phyloP scores from a whole-genome alignment of 2,113 vertebrate genomes.

The Brachypteracias leptosomus region DNA sequence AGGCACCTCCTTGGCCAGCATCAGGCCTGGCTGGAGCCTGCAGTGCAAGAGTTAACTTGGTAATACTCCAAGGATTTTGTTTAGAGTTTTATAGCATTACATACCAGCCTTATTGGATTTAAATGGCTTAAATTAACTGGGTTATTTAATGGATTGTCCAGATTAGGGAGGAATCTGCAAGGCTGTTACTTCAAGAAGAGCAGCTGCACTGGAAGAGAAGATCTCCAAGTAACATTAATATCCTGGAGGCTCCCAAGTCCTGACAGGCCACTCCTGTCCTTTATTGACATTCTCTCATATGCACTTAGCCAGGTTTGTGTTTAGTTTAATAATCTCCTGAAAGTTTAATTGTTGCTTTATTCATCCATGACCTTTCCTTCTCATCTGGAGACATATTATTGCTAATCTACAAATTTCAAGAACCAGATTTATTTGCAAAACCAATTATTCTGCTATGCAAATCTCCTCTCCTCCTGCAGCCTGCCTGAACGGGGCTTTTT shows the following conservation, averaged over 20 bases:
- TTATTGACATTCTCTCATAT: background rate
- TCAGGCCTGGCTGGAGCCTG: background rate
- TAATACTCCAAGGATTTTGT: constrained; percentile 62
- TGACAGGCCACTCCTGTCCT: constrained; percentile 32
- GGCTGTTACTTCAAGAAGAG: constrained; percentile 42
- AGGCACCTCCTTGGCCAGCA: fast-evolving
- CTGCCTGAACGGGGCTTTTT: constrained; percentile 2
- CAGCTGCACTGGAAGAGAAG: constrained; percentile 11
- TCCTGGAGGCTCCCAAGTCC: constrained; percentile 36
- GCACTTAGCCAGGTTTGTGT: constrained; percentile 64
- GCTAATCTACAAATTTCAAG: constrained; percentile 81
- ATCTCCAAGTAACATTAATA: constrained; percentile 22
- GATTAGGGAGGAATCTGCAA: constrained; percentile 61
- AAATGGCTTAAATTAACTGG: constrained; percentile 70
- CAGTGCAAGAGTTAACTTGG: background rate
- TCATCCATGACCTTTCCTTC: constrained; percentile 79
- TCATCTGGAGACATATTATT: constrained; percentile 80
- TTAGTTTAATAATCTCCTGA: constrained; percentile 75
- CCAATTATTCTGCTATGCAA: constrained; percentile 82
- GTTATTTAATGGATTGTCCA: constrained; percentile 70
- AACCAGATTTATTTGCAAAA: constrained; percentile 80
- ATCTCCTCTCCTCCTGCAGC: constrained; percentile 49
- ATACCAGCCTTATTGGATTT: constrained; percentile 64
- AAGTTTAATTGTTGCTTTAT: constrained; percentile 80
- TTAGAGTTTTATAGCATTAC: constrained; percentile 69